Evolutionary conservation across 2,797 vertebrate species (phyloP), one percentile per base, ranked within the genome.

Genomic region (Buphagus erythrorhynchus): DNA sequence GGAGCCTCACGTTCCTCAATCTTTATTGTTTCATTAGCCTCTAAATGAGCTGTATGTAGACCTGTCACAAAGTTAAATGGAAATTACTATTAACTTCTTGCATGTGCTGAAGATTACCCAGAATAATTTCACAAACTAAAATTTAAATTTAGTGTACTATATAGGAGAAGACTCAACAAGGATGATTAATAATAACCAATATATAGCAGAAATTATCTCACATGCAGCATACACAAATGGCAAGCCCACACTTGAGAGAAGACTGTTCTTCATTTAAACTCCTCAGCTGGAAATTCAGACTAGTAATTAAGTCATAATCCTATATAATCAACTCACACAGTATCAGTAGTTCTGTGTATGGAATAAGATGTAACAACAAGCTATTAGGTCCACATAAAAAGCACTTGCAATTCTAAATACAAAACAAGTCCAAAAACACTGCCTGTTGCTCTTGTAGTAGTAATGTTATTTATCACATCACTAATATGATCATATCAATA

Each of bases 251-350:
- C 36, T 66, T 88, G 15, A 72, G 73, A n/a, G 76, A 80, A 7
- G 9, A 68, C 6, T 10, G 52, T 36, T 62, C 49, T 83, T 77
- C 40, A 66, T 94, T 88, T 86, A 43, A 90, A 80, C 16, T 25
- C 11, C 69, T 80, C 43, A 21, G 43, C 2, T 65, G 22, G 40
- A 92, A 92, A 90, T 80, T 81, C 66, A 83, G 33, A 72, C 38
- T 35, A 83, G 22, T 72, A 90, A 77, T 77, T 87, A 93, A 82
- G 35, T 46, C 38, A 80, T 65, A 95, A 93, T 62, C 61, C 91
- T 75, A 52, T n/a, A 54, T 15, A 88, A 94, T 35, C 6, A 3
- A 88, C 33, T 96, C 52, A 10, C 3, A 18, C 16, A 40, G 35
- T 62, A 79, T 74, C 80, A 67, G 28, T 31, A 83, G 46, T 61